phyloP scores from a whole-genome alignment of 1,140 invertebrate genomes.

The Ceratoteleas bidentatus region DNA sequence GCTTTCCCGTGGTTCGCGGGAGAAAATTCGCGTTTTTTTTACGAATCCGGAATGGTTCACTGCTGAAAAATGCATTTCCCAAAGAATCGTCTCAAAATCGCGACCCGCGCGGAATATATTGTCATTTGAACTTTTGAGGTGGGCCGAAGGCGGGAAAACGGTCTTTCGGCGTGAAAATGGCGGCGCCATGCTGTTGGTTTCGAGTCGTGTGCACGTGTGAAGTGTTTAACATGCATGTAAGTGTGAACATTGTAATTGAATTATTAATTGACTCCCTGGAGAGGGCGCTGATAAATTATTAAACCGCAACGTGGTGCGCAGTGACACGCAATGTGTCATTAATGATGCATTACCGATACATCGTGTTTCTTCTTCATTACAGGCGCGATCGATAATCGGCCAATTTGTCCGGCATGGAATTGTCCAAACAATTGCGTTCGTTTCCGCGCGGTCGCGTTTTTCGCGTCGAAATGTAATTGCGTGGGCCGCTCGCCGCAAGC shows the following conservation, averaged over 20 bases:
- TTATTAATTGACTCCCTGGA: slow-evolving; percentile 42
- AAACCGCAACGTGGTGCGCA: slow-evolving; percentile 29
- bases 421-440: slow-evolving; percentile 7
- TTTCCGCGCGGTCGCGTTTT: background rate
- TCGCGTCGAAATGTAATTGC: slow-evolving; percentile 8
- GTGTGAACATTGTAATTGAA: slow-evolving; percentile 46
- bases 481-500: slow-evolving; percentile 2
- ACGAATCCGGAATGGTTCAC: too few species aligned
- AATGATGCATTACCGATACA: slow-evolving; percentile 38
- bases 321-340: slow-evolving; percentile 47
- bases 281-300: slow-evolving; percentile 43
- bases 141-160: background rate
- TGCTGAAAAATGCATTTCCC: too few species aligned
- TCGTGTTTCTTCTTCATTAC: slow-evolving; percentile 27
- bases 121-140: too few species aligned
- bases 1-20: too few species aligned
- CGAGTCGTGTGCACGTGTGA: slow-evolving; percentile 7
- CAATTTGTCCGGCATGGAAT: slow-evolving; percentile 13
- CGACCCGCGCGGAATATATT: too few species aligned
- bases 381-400: slow-evolving; percentile 19
- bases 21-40: too few species aligned
- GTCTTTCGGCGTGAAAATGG: background rate
- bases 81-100: too few species aligned
- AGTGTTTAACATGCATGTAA: slow-evolving; percentile 20
- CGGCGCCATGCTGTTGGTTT: too few species aligned